Percentiles rank a stretch among this genome's conserved stretches.
phyloP scores from a whole-genome alignment of 92 coral and sea anemone species.

The Scolanthus callimorphus region DNA sequence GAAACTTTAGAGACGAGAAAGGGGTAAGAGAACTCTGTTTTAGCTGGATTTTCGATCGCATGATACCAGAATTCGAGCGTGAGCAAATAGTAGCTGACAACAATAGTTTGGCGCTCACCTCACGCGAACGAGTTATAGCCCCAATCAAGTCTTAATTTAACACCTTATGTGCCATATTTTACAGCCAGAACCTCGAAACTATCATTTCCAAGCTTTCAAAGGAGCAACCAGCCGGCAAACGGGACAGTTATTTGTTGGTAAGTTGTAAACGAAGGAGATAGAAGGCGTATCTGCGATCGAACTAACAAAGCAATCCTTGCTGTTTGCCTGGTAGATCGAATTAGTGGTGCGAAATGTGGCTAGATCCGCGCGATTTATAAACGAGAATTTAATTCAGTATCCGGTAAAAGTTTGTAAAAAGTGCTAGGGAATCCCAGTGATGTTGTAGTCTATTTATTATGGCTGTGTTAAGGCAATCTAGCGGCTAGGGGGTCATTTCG shows the following conservation, averaged over 20 bases:
- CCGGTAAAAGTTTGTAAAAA: background rate
- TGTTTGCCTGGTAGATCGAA: conserved; percentile 19
- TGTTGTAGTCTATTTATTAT: background rate
- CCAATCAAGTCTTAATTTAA: conserved; percentile 17
- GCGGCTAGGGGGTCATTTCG: background rate
- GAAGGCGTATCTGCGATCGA: conserved; percentile 30
- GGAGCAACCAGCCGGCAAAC: conserved; percentile 89
- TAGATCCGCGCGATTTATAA: background rate
- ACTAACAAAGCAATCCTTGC: background rate
- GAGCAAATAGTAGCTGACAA: conserved; percentile 52
- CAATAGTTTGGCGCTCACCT: conserved; percentile 33
- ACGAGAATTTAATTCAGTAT: background rate
- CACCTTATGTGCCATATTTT: conserved; percentile 22
- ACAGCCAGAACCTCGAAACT: conserved; percentile 94
- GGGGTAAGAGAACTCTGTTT: conserved; percentile 62
- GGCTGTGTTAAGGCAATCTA: background rate
- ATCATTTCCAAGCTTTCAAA: conserved; percentile 95
- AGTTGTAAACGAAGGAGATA: conserved; percentile 18
- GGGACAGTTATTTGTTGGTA: conserved; percentile 89
- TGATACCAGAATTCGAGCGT: conserved; percentile 58
- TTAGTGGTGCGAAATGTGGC: background rate
- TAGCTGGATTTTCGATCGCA: conserved; percentile 38
- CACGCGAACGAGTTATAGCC: conserved; percentile 53
- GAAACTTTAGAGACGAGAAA: conserved; percentile 83
- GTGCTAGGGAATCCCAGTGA: background rate